phyloP scores from a whole-genome alignment of 53 echinoderm and acorn worm genomes.

The Stichopus horrens region DNA sequence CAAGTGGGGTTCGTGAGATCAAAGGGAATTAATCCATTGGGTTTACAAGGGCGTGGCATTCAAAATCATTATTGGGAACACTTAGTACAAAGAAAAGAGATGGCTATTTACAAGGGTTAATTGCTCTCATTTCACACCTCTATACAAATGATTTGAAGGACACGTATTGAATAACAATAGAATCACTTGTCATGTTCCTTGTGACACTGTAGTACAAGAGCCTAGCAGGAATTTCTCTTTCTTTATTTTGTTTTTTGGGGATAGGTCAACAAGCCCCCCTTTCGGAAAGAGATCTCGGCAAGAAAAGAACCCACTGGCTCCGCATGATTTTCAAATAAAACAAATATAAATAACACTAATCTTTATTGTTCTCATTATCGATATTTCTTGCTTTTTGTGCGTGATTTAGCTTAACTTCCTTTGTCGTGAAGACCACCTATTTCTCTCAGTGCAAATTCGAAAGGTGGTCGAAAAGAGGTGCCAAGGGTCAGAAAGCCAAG shows the following conservation, averaged over 20 bases:
- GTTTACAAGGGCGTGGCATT: constrained; percentile 28
- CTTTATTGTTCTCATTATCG: neutral
- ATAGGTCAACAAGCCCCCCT: too few species aligned
- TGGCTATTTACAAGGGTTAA: constrained; percentile 30
- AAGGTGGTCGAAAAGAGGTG: too few species aligned
- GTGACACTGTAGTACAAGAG: too few species aligned
- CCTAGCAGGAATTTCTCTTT: too few species aligned
- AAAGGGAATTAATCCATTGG: constrained; percentile 15
- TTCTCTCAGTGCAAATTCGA: too few species aligned
- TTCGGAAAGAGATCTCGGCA: too few species aligned
- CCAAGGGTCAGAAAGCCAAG: too few species aligned
- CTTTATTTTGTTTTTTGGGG: too few species aligned
- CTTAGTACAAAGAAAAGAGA: constrained; percentile 16
- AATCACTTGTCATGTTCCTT: too few species aligned
- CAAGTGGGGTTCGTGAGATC: neutral
- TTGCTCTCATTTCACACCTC: constrained; percentile 30
- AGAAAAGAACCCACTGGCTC: too few species aligned
- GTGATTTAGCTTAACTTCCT: too few species aligned
- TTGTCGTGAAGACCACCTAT: too few species aligned
- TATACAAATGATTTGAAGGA: neutral
- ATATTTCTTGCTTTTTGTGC: neutral
- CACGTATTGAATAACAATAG: neutral
- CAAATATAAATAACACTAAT: constrained; percentile 24
- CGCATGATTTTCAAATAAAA: constrained; percentile 7
- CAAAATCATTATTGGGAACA: constrained; percentile 6